Percentiles rank a stretch among this genome's conserved stretches.
phyloP scores from a whole-genome alignment of 2,797 vertebrate species.

The Squalus acanthias region DNA sequence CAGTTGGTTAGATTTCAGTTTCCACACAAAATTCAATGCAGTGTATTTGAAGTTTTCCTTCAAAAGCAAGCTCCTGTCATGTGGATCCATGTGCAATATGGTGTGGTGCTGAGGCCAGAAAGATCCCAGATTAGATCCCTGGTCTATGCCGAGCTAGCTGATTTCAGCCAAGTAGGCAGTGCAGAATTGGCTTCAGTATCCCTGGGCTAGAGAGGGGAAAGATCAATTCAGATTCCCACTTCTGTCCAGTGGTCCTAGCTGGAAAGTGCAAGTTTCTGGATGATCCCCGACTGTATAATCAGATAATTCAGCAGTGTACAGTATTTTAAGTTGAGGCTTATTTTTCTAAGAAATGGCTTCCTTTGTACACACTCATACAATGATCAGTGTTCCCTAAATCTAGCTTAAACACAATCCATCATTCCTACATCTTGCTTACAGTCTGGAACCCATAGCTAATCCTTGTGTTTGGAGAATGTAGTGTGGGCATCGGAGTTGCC shows the following conservation, averaged over 20 bases:
- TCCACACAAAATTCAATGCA: neutral
- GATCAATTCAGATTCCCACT: neutral
- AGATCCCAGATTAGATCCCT: neutral
- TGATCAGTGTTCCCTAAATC: neutral
- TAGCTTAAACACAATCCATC: neutral
- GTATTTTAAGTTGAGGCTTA: neutral
- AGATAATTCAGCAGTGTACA: neutral
- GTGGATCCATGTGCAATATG: neutral
- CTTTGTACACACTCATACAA: neutral
- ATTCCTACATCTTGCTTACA: neutral
- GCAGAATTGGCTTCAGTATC: neutral
- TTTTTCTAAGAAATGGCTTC: neutral
- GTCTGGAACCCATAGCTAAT: neutral
- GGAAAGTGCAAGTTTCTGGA: neutral
- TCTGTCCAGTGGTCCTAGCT: neutral
- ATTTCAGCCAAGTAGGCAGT: neutral
- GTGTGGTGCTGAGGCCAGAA: neutral
- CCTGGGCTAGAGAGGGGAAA: neutral
- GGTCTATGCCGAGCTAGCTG: neutral
- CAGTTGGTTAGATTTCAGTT: neutral
- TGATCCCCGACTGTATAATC: neutral
- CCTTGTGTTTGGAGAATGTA: neutral
- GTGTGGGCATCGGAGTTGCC: neutral
- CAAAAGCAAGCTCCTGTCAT: neutral
- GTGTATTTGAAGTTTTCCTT: neutral